phyloP scores from a whole-genome alignment of 2,113 vertebrate species.

The Carassius gibelio region DNA sequence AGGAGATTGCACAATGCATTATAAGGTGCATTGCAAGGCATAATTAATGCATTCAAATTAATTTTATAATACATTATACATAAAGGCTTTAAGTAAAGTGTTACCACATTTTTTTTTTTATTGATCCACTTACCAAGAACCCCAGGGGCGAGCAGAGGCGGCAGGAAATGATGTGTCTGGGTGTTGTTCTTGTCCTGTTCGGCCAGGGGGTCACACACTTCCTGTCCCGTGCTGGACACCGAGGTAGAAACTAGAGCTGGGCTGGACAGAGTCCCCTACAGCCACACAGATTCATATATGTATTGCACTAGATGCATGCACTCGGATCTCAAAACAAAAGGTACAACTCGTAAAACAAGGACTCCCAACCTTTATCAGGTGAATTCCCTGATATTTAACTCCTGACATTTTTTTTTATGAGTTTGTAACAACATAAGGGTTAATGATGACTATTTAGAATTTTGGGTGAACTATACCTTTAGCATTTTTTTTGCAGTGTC shows the following conservation, averaged over 20 bases:
- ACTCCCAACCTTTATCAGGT: too few species aligned
- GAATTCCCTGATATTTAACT: too few species aligned
- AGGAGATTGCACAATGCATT: too few species aligned
- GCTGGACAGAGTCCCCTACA: slow-evolving; percentile 66
- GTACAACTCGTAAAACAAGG: too few species aligned
- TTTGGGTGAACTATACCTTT: not conserved
- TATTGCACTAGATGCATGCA: not conserved
- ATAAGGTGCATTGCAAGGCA: too few species aligned
- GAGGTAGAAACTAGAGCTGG: slow-evolving; percentile 77
- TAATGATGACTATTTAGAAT: not conserved
- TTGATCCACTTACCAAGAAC: slow-evolving; percentile 70
- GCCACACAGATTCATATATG: not conserved
- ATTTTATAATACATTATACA: too few species aligned
- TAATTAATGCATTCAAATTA: too few species aligned
- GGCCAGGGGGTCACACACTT: slow-evolving; percentile 53
- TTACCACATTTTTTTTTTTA: too few species aligned
- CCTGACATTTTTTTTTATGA: not conserved
- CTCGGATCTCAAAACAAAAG: not conserved
- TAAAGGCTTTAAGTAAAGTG: too few species aligned
- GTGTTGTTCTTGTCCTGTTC: slow-evolving; percentile 69
- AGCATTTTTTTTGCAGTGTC: not conserved
- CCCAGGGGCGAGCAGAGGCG: slow-evolving; percentile 72
- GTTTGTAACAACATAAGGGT: not conserved
- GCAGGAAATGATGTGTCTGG: slow-evolving; percentile 69
- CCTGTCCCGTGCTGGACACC: slow-evolving; percentile 54